phyloP scores from a whole-genome alignment of 2,113 vertebrate genomes.

The Haemorhous mexicanus region DNA sequence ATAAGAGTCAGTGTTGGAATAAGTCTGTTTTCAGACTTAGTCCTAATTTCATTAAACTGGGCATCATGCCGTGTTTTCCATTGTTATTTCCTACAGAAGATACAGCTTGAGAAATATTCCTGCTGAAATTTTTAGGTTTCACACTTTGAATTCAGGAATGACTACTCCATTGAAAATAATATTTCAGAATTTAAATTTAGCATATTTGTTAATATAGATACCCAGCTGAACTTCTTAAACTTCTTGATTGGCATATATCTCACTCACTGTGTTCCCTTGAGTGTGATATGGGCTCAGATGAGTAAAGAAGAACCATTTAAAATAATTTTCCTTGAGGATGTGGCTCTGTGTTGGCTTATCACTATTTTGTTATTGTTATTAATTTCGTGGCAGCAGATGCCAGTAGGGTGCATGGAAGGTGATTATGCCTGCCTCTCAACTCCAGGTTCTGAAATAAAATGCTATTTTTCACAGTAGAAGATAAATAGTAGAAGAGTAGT shows the following conservation, averaged over 20 bases:
- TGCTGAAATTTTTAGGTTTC: neutral
- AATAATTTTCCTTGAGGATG: neutral
- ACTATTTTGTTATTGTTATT: neutral
- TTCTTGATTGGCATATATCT: neutral
- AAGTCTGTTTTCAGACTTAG: neutral
- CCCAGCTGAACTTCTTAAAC: neutral
- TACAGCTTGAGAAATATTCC: neutral
- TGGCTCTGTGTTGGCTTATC: neutral
- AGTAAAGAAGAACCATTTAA: neutral
- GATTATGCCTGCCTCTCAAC: neutral
- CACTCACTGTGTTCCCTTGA: neutral
- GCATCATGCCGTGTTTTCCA: neutral
- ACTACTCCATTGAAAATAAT: neutral
- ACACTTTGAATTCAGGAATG: neutral
- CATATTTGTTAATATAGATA: neutral
- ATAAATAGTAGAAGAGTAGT: neutral
- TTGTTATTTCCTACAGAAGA: neutral
- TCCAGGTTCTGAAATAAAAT: neutral
- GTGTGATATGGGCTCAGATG: neutral
- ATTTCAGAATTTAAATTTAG: neutral
- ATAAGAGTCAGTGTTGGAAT: neutral
- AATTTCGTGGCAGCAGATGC: neutral
- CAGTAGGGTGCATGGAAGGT: neutral
- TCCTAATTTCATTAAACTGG: neutral
- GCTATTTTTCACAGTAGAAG: neutral